Percentiles rank a stretch among this genome's conserved stretches.
phyloP scores from a whole-genome alignment of 2,797 vertebrate species.

The Sebastes iracundus region DNA sequence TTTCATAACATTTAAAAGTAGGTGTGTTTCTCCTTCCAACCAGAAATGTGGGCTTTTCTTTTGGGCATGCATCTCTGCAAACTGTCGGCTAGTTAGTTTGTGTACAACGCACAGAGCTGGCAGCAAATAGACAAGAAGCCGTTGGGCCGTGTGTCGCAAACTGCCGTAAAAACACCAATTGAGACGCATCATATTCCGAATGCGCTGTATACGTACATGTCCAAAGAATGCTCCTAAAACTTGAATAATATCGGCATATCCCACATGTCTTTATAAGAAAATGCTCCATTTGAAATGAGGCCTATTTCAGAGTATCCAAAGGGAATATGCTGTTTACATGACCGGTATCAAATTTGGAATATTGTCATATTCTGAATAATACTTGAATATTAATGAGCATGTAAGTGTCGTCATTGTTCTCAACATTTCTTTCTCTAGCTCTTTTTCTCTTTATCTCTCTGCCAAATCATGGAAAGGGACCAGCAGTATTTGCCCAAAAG shows the following conservation, averaged over 20 bases:
- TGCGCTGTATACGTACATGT: too few relatives aligned
- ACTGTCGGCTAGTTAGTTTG: too few relatives aligned
- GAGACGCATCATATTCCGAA: too few relatives aligned
- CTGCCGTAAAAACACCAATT: too few relatives aligned
- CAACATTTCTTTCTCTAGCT: background rate
- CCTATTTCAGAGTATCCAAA: background rate
- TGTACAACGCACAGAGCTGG: too few relatives aligned
- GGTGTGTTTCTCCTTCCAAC: background rate
- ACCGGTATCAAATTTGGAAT: background rate
- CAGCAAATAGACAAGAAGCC: rapidly evolving
- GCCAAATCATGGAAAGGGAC: background rate
- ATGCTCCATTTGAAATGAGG: background rate
- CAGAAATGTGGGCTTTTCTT: too few relatives aligned
- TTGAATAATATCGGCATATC: background rate
- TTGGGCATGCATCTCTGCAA: too few relatives aligned
- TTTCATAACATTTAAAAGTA: background rate
- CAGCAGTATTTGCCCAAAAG: background rate
- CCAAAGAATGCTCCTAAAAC: background rate
- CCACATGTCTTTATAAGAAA: background rate
- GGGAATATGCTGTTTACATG: background rate
- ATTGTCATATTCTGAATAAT: background rate
- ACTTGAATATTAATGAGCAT: background rate
- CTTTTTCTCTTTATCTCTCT: background rate
- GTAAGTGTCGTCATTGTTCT: background rate
- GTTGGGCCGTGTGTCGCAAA: too few relatives aligned